Conservation (phyloP, 2,888 invertebrate genomes). For the Mythimna loreyi region DNA sequence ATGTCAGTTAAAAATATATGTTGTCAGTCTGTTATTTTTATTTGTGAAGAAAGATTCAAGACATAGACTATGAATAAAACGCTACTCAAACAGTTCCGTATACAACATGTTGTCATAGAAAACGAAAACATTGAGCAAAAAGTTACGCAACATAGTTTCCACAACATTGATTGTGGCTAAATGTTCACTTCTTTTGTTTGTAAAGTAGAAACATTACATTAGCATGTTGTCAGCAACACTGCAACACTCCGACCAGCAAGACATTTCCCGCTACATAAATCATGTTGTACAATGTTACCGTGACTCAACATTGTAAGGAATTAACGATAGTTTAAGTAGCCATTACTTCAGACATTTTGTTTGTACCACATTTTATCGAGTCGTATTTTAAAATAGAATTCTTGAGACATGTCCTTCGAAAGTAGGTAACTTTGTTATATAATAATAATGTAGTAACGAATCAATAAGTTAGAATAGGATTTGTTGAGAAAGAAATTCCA, state of each 20-base stretch:
- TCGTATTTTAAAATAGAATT: slow-evolving; percentile 12
- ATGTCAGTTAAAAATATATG: too few relatives aligned
- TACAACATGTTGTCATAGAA: too few relatives aligned
- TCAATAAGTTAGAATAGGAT: not conserved
- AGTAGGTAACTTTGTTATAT: not conserved
- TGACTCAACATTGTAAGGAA: slow-evolving; percentile 7
- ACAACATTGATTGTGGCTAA: too few relatives aligned
- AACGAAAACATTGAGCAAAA: too few relatives aligned
- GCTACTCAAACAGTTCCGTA: too few relatives aligned
- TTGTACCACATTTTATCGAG: not conserved
- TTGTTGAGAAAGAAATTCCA: not conserved
- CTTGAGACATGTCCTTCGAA: not conserved
- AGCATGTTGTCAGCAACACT: not conserved
- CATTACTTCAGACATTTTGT: not conserved
- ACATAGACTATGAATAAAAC: too few relatives aligned
- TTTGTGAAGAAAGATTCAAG: too few relatives aligned
- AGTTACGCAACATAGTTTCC: too few relatives aligned
- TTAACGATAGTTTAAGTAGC: not conserved
- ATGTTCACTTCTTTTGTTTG: not conserved
- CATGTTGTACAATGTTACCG: slow-evolving; percentile 2
- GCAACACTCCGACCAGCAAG: not conserved
- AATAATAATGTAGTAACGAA: too few relatives aligned
- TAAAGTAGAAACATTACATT: not conserved
- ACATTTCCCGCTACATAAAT: not conserved
- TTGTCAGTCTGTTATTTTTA: too few relatives aligned